Conservation (phyloP, 1,140 invertebrate species). For the Ylistrum balloti region DNA sequence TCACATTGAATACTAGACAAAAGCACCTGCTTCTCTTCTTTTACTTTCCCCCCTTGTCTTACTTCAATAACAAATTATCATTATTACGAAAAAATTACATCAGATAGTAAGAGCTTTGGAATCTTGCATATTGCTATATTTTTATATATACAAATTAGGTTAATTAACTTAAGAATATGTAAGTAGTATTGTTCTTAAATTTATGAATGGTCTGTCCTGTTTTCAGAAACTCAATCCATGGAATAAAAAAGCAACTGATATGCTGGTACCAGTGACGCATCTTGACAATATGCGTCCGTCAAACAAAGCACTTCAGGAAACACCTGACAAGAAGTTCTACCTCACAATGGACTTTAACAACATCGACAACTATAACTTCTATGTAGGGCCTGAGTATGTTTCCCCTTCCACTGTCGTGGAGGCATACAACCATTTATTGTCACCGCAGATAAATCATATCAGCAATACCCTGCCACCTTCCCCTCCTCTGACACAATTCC, state of each 20-base stretch:
- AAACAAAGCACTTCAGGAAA: constrained; percentile 81
- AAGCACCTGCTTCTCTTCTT: too few relatives aligned
- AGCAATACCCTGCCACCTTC: constrained; percentile 89
- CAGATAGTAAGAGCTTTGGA: too few relatives aligned
- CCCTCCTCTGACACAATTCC: constrained; percentile 88
- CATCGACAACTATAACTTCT: constrained; percentile 71
- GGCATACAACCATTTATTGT: constrained; percentile 84
- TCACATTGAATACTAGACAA: too few relatives aligned
- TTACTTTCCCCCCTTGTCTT: too few relatives aligned
- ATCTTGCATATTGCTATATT: too few relatives aligned
- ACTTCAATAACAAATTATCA: too few relatives aligned
- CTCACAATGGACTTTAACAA: constrained; percentile 73
- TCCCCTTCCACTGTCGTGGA: constrained; percentile 29
- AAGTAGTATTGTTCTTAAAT: too few relatives aligned
- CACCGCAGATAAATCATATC: constrained; percentile 94
- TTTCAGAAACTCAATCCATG: constrained; percentile 78
- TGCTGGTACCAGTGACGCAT: constrained; percentile 86
- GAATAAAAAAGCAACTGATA: constrained; percentile 84
- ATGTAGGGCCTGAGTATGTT: constrained; percentile 43
- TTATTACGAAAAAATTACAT: too few relatives aligned
- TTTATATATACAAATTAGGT: too few relatives aligned
- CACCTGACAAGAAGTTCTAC: constrained; percentile 73
- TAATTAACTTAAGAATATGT: too few relatives aligned
- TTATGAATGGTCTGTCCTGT: too few relatives aligned
- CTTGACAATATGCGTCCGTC: constrained; percentile 87